Percentiles rank a stretch among this genome's conserved stretches.
These are phyloP conservation scores for Potamilus streckersoni DNA, from an alignment of 1,140 invertebrate species.

Conservation along the genomic window DNA sequence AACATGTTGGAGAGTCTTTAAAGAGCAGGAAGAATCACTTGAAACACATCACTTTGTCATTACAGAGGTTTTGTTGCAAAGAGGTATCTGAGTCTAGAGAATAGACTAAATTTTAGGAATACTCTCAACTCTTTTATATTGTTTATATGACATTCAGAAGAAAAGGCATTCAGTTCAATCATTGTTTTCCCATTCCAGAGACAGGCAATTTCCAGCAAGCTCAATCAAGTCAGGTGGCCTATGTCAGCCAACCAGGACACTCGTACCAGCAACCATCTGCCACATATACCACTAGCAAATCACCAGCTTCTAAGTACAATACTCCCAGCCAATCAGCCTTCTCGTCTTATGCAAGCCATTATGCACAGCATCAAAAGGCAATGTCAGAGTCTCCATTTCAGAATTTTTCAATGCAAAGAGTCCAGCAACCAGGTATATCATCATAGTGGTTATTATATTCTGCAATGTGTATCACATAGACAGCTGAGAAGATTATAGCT, in stretches of 20 bases:
- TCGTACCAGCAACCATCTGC: constrained; percentile 43
- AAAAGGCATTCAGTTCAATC: background rate
- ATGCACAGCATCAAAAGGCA: constrained; percentile 49
- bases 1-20: no score
- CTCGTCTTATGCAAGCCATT: constrained; percentile 57
- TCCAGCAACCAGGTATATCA: constrained; percentile 53
- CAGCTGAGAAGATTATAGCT: no score
- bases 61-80: no score
- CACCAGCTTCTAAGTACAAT: constrained; percentile 50
- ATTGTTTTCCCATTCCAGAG: constrained; percentile 17
- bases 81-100: no score
- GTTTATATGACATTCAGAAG: no score
- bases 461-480: background rate
- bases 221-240: constrained; percentile 33
- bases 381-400: constrained; percentile 27
- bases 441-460: background rate
- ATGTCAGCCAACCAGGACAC: constrained; percentile 37
- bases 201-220: constrained; percentile 21
- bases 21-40: no score
- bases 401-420: constrained; percentile 50
- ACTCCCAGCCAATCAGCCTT: constrained; percentile 57
- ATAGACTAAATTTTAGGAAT: no score
- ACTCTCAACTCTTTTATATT: no score
- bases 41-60: no score
- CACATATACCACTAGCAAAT: constrained; percentile 47